These are phyloP conservation scores for Sarcophaga caerulescens DNA, from an alignment of 2,888 invertebrate genomes.

Conservation along the genomic window DNA sequence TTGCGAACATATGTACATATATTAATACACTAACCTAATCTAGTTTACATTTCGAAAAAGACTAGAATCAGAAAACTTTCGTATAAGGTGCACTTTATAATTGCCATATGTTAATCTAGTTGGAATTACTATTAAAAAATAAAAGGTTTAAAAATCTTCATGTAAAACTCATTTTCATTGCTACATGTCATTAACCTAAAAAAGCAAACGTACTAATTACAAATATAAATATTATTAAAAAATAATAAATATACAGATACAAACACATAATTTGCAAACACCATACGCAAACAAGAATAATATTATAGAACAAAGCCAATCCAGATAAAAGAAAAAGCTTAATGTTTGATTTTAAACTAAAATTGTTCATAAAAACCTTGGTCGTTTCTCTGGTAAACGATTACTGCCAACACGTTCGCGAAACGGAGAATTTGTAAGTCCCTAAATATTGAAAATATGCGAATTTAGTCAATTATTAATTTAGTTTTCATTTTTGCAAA, in stretches of 20 bases:
- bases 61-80: too few species aligned
- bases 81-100: too few species aligned
- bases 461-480: conserved; percentile 44
- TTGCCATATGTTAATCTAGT: too few species aligned
- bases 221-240: conserved; percentile 43
- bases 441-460: conserved; percentile 74
- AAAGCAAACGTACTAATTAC: conserved; percentile 31
- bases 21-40: too few species aligned
- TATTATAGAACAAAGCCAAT: conserved; percentile 60
- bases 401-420: conserved; percentile 95
- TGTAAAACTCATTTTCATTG: background rate
- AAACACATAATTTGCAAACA: conserved; percentile 57
- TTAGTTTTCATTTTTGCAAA: conserved; percentile 23
- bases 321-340: conserved; percentile 36
- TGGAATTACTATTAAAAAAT: too few species aligned
- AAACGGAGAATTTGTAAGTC: conserved; percentile 89
- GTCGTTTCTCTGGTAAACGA: conserved; percentile 90
- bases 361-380: conserved; percentile 85
- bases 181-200: conserved; percentile 22
- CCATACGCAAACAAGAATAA: conserved; percentile 48
- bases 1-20: too few species aligned
- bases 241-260: conserved; percentile 62
- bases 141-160: too few species aligned
- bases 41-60: too few species aligned
- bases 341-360: conserved; percentile 9